Evolutionary conservation across 2,888 invertebrate genomes (phyloP), one percentile per base, ranked within the genome.

Genomic region (Amphipoea lucens): DNA sequence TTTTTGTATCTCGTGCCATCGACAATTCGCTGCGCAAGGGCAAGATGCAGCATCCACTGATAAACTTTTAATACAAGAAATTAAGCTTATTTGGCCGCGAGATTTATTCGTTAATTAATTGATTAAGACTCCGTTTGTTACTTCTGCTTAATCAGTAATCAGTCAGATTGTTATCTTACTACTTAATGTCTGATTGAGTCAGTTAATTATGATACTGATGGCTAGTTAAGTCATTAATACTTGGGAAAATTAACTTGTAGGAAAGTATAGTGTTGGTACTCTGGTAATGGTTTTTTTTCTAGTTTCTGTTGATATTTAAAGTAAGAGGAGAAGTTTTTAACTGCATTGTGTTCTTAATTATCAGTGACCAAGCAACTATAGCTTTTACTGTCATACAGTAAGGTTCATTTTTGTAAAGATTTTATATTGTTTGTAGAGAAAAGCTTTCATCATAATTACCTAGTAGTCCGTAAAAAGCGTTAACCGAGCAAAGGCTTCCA

Each of bases 51-150:
- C 81, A 36, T 60, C 65, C 62, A 75, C 84, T 88, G 87, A 81
- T 84, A 84, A 88, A 88, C 78, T 86, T 86, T 88, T 88, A 86
- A 88, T 82, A 82, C 72, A 74, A 85, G 86, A 86, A 89, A 88
- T 88, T 89, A 89, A 89, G 80, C 86, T 82, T 88, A 85, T 87
- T 83, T 79, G 83, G 86, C 65, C 57, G 70, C 66, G 65, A 85
- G 88, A 83, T 85, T 89, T 80, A 85, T 83, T 77, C 48, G 63
- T 83, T 85, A 85, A 88, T 89, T 89, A 89, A 89, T 88, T 79
- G 83, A 85, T 85, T 85, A 81, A 75, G 88, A 78, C 85, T 87
- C 67, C 54, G 78, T 78, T 84, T 76, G 82, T 86, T 85, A 78
- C 74, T 81, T 85, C 74, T 87, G 74, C 81, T 75, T 81, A 75